Conservation (phyloP, 2,888 invertebrate genomes). For the Beris morrisii region DNA sequence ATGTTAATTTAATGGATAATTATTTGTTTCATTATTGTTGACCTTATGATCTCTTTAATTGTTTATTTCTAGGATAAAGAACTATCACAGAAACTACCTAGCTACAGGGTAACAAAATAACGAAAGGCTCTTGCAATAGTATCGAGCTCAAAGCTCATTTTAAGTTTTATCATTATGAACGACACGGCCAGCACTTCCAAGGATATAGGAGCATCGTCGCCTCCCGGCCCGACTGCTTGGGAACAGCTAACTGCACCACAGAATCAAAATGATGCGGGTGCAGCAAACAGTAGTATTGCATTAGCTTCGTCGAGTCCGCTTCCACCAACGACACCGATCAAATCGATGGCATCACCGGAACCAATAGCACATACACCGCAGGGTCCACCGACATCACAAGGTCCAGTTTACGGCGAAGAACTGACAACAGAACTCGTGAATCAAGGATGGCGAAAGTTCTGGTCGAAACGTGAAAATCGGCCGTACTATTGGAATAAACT, state of each 20-base stretch:
- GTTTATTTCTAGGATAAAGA: not conserved
- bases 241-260: conserved; percentile 54
- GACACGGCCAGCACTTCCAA: conserved; percentile 45
- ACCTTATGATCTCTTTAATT: no score
- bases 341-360: conserved; percentile 50
- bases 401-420: conserved; percentile 53
- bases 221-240: conserved; percentile 52
- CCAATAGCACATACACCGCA: conserved; percentile 53
- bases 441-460: conserved; percentile 95
- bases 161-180: conserved; percentile 43
- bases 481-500: conserved; percentile 97
- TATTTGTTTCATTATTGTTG: no score
- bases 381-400: conserved; percentile 47
- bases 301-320: conserved; percentile 48
- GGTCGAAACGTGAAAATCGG: conserved; percentile 93
- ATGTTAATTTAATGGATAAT: no score
- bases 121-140: not conserved
- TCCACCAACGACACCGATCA: conserved; percentile 53
- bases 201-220: conserved; percentile 39
- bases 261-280: conserved; percentile 43
- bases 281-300: conserved; percentile 34
- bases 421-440: conserved; percentile 60
- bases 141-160: not conserved
- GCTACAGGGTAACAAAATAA: conserved; percentile 1
- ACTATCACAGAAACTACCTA: not conserved